A percentile compares a stretch with the other conserved stretches of the same genome.
These are phyloP conservation scores for Coreoperca whiteheadi DNA, from an alignment of 2,113 vertebrate species.

Conservation along the genomic window DNA sequence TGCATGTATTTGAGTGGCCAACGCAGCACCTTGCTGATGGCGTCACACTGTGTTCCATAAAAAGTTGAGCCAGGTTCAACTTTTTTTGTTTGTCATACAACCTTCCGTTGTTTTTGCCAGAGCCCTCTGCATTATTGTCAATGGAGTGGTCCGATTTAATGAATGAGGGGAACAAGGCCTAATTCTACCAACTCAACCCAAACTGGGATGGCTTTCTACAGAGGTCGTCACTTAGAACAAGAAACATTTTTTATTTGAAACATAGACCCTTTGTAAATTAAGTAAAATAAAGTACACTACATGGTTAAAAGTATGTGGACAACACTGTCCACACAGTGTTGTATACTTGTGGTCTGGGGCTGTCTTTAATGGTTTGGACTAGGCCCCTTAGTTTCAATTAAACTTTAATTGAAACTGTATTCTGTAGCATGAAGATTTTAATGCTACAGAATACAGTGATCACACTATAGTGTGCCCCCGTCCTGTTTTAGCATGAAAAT, in stretches of 20 bases:
- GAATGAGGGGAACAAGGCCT: too few species aligned
- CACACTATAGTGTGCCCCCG: not conserved
- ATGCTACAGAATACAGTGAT: not conserved
- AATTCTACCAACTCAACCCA: not conserved
- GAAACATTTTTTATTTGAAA: not conserved
- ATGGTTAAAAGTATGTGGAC: not conserved
- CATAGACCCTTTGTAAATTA: not conserved
- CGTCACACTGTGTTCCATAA: not conserved
- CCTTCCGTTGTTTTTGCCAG: not conserved
- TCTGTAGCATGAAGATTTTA: too few species aligned
- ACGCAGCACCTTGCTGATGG: not conserved
- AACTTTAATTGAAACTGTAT: too few species aligned
- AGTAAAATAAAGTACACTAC: not conserved
- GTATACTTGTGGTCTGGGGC: not conserved
- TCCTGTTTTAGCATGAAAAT: not conserved
- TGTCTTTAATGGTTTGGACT: not conserved
- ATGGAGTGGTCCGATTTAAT: not conserved
- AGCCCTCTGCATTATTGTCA: not conserved
- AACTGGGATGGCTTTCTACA: not conserved
- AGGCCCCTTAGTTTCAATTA: not conserved
- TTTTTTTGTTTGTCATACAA: too few species aligned
- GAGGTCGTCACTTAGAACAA: not conserved
- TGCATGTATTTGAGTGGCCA: not conserved
- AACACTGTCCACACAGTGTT: not conserved
- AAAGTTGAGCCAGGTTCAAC: not conserved